phyloP scores from a whole-genome alignment of 2,113 vertebrate species.

The Leptocoma aspasia region DNA sequence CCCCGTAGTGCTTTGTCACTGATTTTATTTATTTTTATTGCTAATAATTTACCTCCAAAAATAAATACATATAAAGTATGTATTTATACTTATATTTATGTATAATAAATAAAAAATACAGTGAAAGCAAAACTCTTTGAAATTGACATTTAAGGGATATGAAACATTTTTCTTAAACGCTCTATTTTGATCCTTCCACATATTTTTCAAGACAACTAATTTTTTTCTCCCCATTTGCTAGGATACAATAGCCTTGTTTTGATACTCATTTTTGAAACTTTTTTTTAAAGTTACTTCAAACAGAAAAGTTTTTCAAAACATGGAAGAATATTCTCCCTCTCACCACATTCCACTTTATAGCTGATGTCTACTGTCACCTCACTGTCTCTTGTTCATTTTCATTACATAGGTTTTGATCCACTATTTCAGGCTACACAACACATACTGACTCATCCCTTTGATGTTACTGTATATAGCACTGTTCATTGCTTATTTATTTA shows the following conservation, averaged over 20 bases:
- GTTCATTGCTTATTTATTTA: neutral
- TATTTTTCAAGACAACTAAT: neutral
- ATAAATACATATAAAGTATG: neutral
- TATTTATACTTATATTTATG: neutral
- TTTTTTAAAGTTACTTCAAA: neutral
- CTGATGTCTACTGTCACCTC: neutral
- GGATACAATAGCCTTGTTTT: neutral
- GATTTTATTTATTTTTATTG: neutral
- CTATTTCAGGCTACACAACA: neutral
- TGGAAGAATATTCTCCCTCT: neutral
- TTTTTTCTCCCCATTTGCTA: neutral
- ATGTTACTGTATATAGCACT: neutral
- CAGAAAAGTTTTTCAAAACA: neutral
- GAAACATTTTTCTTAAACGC: neutral
- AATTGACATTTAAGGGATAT: neutral
- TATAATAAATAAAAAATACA: neutral
- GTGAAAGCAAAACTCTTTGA: neutral
- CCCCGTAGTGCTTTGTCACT: rapidly evolving
- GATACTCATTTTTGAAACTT: neutral
- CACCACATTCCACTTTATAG: neutral
- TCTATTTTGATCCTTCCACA: neutral
- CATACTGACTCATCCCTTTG: neutral
- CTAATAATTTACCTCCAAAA: neutral
- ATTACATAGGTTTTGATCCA: neutral
- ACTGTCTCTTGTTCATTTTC: neutral